Percentiles rank a stretch among this genome's conserved stretches.
Conservation (phyloP, 2,888 invertebrate genomes). For the Mythimna albipuncta region DNA sequence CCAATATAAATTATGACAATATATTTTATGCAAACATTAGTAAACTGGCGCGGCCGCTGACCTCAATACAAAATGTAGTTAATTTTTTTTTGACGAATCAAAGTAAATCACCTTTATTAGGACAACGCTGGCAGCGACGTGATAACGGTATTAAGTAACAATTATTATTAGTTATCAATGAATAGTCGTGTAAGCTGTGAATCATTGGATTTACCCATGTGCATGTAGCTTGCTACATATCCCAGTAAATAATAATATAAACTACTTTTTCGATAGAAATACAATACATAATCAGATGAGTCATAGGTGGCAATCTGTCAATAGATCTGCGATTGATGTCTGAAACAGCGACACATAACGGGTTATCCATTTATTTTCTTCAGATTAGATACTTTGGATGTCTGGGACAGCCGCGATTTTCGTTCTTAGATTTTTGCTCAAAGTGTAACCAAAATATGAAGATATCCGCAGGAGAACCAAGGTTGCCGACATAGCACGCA, state of each 20-base stretch:
- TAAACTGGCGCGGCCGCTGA: too few species aligned
- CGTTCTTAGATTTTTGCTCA: background rate
- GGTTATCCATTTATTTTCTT: background rate
- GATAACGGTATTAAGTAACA: background rate
- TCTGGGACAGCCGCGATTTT: background rate
- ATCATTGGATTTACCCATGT: background rate
- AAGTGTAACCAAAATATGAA: background rate
- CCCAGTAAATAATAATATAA: too few species aligned
- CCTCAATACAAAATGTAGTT: too few species aligned
- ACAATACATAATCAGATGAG: too few species aligned
- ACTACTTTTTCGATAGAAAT: too few species aligned
- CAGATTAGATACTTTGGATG: background rate
- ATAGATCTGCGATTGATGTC: too few species aligned
- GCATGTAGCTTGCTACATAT: background rate
- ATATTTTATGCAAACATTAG: too few species aligned
- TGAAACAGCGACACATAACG: background rate
- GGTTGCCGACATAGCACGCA: too few species aligned
- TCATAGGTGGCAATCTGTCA: too few species aligned
- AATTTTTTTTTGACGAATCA: too few species aligned
- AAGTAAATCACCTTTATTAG: background rate
- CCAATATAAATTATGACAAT: too few species aligned
- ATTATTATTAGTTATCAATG: background rate
- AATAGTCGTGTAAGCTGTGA: background rate
- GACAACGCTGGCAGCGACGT: background rate
- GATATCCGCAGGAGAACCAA: too few species aligned